phyloP scores from a whole-genome alignment of 1,140 invertebrate genomes.

The Drosophila oshimai region DNA sequence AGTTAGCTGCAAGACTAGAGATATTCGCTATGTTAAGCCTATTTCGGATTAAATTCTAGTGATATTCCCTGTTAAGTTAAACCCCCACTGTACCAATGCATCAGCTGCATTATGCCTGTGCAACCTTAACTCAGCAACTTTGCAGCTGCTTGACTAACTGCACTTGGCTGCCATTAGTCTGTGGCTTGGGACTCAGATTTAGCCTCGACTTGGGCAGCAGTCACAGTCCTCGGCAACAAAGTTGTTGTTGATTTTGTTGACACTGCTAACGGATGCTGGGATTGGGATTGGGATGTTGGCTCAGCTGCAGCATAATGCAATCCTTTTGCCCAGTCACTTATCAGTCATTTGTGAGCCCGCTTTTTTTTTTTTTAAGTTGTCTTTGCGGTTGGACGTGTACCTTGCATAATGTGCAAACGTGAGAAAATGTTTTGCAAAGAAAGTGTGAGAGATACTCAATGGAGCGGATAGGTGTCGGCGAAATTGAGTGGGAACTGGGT shows the following conservation, averaged over 20 bases:
- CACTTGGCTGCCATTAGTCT: conserved; percentile 68
- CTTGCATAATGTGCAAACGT: conserved; percentile 50
- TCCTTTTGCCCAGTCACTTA: conserved; percentile 74
- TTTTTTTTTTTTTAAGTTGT: background rate
- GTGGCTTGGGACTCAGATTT: conserved; percentile 24
- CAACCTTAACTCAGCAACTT: conserved; percentile 62
- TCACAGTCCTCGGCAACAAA: conserved; percentile 13
- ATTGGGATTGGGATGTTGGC: conserved; percentile 31
- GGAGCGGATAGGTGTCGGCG: conserved; percentile 14
- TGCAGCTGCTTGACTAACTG: conserved; percentile 66
- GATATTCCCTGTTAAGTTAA: too few relatives aligned
- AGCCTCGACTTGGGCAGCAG: conserved; percentile 2
- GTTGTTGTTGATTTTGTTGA: conserved; percentile 59
- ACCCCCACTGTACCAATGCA: conserved; percentile 17
- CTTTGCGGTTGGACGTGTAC: conserved; percentile 8
- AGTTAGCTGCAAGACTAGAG: too few relatives aligned
- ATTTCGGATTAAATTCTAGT: too few relatives aligned
- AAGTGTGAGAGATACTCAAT: conserved; percentile 52
- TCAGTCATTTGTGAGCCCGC: conserved; percentile 42
- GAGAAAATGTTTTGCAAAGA: conserved; percentile 66
- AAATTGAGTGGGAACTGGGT: background rate
- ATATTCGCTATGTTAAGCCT: too few relatives aligned
- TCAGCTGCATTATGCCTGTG: conserved; percentile 31
- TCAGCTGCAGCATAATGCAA: conserved; percentile 62
- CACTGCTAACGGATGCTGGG: conserved; percentile 67